These are phyloP conservation scores for Chalcosyrphus nemorum DNA, from an alignment of 2,888 invertebrate genomes.

Conservation along the genomic window DNA sequence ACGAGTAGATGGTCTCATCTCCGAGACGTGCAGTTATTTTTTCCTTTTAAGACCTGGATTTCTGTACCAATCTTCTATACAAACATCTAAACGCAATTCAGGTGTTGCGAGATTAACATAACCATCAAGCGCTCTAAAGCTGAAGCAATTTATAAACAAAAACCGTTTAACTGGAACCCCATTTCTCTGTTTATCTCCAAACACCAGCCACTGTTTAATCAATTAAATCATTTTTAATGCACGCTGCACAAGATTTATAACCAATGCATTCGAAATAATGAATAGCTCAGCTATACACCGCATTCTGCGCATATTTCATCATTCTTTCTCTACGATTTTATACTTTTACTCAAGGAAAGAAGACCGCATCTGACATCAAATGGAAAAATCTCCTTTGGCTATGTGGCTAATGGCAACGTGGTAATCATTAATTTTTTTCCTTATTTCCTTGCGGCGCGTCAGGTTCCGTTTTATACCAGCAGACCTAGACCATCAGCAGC, in stretches of 20 bases:
- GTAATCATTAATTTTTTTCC: conserved; percentile 55
- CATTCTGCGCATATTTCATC: conserved; percentile 28
- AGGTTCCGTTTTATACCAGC: conserved; percentile 24
- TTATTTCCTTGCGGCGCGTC: conserved; percentile 11
- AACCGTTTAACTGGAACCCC: neutral
- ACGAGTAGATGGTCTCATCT: too few species aligned
- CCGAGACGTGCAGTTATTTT: too few species aligned
- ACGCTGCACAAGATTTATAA: conserved; percentile 40
- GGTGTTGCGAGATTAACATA: too few species aligned
- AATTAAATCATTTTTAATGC: conserved; percentile 39
- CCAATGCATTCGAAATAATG: conserved; percentile 47
- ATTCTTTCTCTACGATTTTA: conserved; percentile 15
- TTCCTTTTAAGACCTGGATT: too few species aligned
- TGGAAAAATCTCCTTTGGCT: conserved; percentile 44
- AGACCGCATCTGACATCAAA: conserved; percentile 37
- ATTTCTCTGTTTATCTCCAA: conserved; percentile 18
- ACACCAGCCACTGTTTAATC: conserved; percentile 32
- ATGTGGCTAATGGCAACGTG: conserved; percentile 58
- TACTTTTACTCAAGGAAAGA: neutral
- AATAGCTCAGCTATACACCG: conserved; percentile 46
- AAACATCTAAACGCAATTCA: too few species aligned
- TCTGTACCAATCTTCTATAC: too few species aligned
- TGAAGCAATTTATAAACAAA: conserved; percentile 8
- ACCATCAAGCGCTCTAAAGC: neutral
- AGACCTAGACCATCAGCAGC: conserved; percentile 2